Evolutionary conservation across 1,140 invertebrate genomes (phyloP).

Genomic region (Drosophila seguyi): DNA sequence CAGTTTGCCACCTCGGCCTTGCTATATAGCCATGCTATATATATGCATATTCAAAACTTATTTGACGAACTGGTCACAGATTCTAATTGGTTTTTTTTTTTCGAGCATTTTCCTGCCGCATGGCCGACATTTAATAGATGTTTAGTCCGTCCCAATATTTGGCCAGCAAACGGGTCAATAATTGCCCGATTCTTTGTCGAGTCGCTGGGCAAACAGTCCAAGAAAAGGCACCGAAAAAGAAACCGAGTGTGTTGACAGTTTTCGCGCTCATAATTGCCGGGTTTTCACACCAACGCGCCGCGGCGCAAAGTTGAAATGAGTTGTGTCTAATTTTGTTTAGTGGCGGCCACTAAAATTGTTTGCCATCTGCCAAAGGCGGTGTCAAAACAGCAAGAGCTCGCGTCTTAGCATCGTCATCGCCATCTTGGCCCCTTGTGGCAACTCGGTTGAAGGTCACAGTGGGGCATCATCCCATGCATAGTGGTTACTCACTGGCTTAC

Average conservation of each 20-base stretch:
- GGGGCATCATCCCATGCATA: constrained; percentile 47
- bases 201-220: constrained; percentile 34
- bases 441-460: constrained; percentile 53
- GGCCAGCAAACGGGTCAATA: constrained; percentile 38
- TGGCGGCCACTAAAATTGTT: constrained; percentile 69
- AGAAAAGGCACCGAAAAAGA: constrained; percentile 12
- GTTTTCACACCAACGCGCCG: constrained; percentile 52
- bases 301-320: constrained; percentile 61
- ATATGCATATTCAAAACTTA: constrained; percentile 48
- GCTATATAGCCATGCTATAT: not conserved
- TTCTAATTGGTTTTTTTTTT: constrained; percentile 61
- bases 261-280: constrained; percentile 46
- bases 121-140: constrained; percentile 67
- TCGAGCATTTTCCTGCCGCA: constrained; percentile 37
- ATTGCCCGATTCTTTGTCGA: constrained; percentile 49
- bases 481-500: constrained; percentile 24
- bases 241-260: constrained; percentile 57
- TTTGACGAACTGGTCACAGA: constrained; percentile 46
- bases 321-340: constrained; percentile 74
- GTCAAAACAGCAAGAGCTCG: constrained; percentile 51
- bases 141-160: constrained; percentile 76
- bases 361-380: constrained; percentile 51
- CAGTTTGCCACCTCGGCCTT: constrained; percentile 50
- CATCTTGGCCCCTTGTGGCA: constrained; percentile 26
- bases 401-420: not conserved